phyloP scores from a whole-genome alignment of 2,113 vertebrate species.

The Craseonycteris thonglongyai region DNA sequence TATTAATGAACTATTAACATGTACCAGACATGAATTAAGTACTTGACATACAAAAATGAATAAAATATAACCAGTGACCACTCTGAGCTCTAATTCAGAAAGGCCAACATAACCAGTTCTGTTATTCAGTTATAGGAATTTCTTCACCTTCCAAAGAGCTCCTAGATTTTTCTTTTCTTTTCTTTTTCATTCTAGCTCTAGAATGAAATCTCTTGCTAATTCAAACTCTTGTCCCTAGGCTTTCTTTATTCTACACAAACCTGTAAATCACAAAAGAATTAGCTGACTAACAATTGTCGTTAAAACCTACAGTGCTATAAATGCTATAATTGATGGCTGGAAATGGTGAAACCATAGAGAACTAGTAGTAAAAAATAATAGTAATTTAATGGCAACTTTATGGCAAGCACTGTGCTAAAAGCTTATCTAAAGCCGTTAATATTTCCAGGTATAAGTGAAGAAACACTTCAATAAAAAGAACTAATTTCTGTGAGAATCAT shows the following conservation, averaged over 20 bases:
- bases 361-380: neutral
- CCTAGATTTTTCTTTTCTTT: neutral
- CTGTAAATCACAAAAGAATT: neutral
- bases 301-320: neutral
- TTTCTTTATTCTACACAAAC: too few species aligned
- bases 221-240: neutral
- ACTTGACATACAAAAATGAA: neutral
- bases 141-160: neutral
- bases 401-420: neutral
- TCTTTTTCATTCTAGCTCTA: neutral
- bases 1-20: neutral
- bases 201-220: too few species aligned
- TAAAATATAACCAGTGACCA: neutral
- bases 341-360: neutral
- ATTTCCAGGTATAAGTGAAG: neutral
- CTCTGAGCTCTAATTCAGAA: neutral
- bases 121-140: neutral
- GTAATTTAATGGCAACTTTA: neutral
- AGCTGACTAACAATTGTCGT: neutral
- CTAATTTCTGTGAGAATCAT: neutral
- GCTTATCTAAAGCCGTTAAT: neutral
- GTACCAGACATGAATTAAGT: neutral
- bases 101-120: neutral
- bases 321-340: neutral
- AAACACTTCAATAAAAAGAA: neutral